phyloP scores from a whole-genome alignment of 2,888 invertebrate species.

The Anagyrus pseudococci region DNA sequence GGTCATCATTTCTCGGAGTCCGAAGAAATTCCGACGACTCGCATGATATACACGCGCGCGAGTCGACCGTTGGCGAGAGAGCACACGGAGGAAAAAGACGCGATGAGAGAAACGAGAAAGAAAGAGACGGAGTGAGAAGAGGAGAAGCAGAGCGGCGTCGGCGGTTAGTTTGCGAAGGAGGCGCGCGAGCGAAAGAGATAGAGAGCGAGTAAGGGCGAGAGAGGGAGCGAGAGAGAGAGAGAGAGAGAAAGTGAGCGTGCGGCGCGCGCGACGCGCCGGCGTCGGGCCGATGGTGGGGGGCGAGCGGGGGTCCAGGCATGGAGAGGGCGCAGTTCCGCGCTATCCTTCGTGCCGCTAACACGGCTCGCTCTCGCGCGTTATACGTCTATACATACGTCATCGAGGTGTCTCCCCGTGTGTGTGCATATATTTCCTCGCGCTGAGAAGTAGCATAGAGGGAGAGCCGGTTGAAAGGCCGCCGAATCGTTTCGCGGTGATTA shows the following conservation, averaged over 20 bases:
- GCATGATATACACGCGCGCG: too few relatives aligned
- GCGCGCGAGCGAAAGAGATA: neutral
- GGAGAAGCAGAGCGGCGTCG: neutral
- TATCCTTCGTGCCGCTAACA: constrained; percentile 55
- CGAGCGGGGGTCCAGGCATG: constrained; percentile 48
- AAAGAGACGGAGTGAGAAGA: neutral
- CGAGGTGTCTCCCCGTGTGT: too few relatives aligned
- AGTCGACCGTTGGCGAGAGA: too few relatives aligned
- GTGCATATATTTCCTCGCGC: too few relatives aligned
- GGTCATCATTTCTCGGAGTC: too few relatives aligned
- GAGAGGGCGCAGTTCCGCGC: constrained; percentile 58
- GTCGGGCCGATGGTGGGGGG: constrained; percentile 44
- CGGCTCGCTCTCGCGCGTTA: constrained; percentile 21
- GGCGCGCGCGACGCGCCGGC: constrained; percentile 8
- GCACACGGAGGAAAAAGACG: too few relatives aligned
- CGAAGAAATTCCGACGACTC: too few relatives aligned
- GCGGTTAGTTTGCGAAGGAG: neutral
- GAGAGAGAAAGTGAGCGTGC: neutral
- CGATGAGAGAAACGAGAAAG: too few relatives aligned
- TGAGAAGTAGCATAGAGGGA: too few relatives aligned
- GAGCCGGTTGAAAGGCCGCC: too few relatives aligned
- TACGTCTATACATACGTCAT: neutral
- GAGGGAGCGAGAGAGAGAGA: neutral
- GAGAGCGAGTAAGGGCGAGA: neutral
- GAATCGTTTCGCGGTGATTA: too few relatives aligned